Conservation (phyloP, 1,140 invertebrate genomes). For the Pseudomyrmex dendroicus region DNA sequence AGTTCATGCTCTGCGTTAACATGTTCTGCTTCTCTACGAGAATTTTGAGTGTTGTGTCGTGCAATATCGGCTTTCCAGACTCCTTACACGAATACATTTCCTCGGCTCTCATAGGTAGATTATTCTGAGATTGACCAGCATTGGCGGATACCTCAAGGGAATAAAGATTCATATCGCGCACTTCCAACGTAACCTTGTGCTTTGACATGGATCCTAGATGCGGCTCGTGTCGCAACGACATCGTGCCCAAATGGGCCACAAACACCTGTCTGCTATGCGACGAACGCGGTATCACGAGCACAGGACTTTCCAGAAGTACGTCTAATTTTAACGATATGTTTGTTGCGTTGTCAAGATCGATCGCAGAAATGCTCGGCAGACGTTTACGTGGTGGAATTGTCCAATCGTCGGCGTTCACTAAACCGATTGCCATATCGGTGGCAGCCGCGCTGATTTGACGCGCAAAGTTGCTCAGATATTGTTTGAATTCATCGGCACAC, state of each 20-base stretch:
- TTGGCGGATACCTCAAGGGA: constrained; percentile 88
- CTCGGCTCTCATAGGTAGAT: constrained; percentile 84
- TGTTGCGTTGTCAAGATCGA: constrained; percentile 70
- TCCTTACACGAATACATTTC: constrained; percentile 89
- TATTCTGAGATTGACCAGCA: constrained; percentile 74
- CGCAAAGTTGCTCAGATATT: constrained; percentile 90
- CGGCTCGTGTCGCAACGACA: constrained; percentile 87
- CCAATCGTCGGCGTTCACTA: constrained; percentile 90
- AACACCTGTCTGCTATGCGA: constrained; percentile 93
- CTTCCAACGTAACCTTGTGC: constrained; percentile 87
- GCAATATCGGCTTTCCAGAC: constrained; percentile 90
- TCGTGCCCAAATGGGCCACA: constrained; percentile 97
- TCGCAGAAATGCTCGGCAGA: constrained; percentile 78
- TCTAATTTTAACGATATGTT: constrained; percentile 86
- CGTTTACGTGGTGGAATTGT: constrained; percentile 79
- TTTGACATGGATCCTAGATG: constrained; percentile 77
- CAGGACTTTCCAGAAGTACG: constrained; percentile 94
- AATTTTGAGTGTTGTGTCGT: constrained; percentile 93
- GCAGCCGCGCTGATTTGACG: constrained; percentile 95
- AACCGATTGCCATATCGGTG: constrained; percentile 96
- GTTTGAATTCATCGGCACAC: constrained; percentile 89
- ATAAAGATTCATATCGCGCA: constrained; percentile 95
- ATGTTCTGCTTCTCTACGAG: constrained; percentile 84
- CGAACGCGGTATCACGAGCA: constrained; percentile 93
- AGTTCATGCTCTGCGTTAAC: constrained; percentile 77